phyloP scores from a whole-genome alignment of 2,888 invertebrate species.

The Cheilosia impressa region DNA sequence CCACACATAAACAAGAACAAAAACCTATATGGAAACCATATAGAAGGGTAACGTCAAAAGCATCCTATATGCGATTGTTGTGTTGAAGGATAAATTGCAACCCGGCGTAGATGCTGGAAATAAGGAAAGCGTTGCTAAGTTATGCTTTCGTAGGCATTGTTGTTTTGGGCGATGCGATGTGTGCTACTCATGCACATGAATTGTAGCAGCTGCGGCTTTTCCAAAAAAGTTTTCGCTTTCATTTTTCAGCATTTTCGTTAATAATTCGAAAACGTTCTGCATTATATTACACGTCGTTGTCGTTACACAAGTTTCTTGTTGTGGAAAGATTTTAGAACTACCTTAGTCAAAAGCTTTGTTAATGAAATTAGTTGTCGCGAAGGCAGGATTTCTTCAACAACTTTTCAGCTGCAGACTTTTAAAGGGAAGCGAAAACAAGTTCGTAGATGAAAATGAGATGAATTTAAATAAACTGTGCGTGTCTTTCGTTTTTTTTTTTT shows the following conservation, averaged over 20 bases:
- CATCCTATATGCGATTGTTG: constrained; percentile 49
- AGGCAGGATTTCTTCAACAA: neutral
- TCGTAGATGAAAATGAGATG: neutral
- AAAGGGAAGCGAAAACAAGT: neutral
- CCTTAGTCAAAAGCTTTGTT: constrained; percentile 7
- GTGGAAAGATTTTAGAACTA: neutral
- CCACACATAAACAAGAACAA: constrained; percentile 29
- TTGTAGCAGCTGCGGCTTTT: constrained; percentile 48
- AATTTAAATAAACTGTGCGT: too few relatives aligned
- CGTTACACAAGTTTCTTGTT: constrained; percentile 1
- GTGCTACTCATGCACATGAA: constrained; percentile 39
- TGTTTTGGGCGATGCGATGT: constrained; percentile 30
- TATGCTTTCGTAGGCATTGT: constrained; percentile 31
- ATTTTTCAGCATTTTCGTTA: neutral
- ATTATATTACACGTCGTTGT: constrained; percentile 5
- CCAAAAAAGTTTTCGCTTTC: constrained; percentile 17
- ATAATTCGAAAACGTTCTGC: constrained; percentile 6
- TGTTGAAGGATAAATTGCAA: constrained; percentile 57
- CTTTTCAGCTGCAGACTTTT: neutral
- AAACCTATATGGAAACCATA: constrained; percentile 26
- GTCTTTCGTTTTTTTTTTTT: too few relatives aligned
- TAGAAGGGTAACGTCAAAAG: constrained; percentile 19
- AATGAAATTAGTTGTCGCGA: constrained; percentile 10
- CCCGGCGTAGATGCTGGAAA: constrained; percentile 17
- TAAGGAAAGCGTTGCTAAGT: constrained; percentile 27